phyloP scores from a whole-genome alignment of 2,888 invertebrate species.

The Caenorhabditis angaria region DNA sequence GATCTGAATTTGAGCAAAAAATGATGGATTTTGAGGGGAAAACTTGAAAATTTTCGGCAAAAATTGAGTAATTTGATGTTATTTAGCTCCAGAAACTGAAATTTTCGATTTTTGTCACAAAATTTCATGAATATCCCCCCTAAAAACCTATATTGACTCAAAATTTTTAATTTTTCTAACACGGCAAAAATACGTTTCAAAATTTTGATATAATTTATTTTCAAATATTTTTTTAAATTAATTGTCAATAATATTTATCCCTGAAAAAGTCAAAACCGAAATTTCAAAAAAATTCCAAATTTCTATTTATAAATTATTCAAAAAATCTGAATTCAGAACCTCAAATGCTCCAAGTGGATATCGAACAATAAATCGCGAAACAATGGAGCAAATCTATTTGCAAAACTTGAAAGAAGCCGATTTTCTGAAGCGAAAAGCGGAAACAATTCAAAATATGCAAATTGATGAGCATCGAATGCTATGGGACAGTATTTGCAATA shows the following conservation, averaged over 20 bases:
- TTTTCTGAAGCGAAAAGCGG: constrained; percentile 91
- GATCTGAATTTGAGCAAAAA: too few species aligned
- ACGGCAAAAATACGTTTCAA: too few species aligned
- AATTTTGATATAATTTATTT: too few species aligned
- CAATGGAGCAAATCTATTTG: constrained; percentile 91
- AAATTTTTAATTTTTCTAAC: constrained; percentile 12
- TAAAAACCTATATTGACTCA: background rate
- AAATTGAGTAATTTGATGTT: too few species aligned
- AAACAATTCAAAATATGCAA: constrained; percentile 72
- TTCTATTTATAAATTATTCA: too few species aligned
- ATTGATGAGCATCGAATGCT: constrained; percentile 95
- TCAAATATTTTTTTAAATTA: constrained; percentile 9
- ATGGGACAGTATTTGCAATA: constrained; percentile 92
- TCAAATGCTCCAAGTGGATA: constrained; percentile 77
- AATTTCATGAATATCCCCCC: too few species aligned
- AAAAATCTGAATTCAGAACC: constrained; percentile 78
- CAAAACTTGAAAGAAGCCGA: constrained; percentile 96
- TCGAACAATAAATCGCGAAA: constrained; percentile 79
- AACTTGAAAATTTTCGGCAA: too few species aligned
- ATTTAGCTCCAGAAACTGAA: too few species aligned
- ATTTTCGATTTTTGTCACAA: too few species aligned
- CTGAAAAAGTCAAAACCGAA: too few species aligned
- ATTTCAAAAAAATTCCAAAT: too few species aligned
- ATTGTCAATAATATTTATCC: constrained; percentile 8
- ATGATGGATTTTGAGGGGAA: too few species aligned